A percentile compares a stretch with the other conserved stretches of the same genome.
These are phyloP conservation scores for Bombus sibiricus DNA, from an alignment of 1,140 invertebrate genomes.

Conservation along the genomic window DNA sequence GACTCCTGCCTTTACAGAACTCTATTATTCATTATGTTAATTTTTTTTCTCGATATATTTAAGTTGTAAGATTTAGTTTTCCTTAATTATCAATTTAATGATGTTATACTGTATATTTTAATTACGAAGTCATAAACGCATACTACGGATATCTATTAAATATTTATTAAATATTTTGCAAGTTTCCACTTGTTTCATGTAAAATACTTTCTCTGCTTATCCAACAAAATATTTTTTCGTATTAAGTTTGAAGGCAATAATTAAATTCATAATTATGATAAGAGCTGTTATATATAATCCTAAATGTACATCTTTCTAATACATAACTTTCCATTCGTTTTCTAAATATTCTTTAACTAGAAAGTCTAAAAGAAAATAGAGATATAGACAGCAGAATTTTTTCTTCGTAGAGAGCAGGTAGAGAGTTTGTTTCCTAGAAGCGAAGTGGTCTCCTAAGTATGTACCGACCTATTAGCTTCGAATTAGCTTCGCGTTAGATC, in stretches of 20 bases:
- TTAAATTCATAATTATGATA: neutral
- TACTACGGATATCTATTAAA: neutral
- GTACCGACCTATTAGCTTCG: neutral
- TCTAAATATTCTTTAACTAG: neutral
- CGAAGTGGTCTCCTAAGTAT: slow-evolving; percentile 14
- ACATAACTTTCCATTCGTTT: neutral
- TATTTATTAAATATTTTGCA: neutral
- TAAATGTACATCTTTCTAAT: neutral
- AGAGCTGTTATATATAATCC: neutral
- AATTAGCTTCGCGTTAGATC: slow-evolving; percentile 9
- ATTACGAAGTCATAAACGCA: neutral
- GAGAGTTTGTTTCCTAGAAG: slow-evolving; percentile 26
- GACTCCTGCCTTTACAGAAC: neutral
- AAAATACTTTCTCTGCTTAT: neutral
- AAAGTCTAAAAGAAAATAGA: neutral
- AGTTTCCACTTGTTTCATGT: neutral
- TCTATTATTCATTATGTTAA: neutral
- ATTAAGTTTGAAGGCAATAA: neutral
- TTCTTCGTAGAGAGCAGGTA: slow-evolving; percentile 21
- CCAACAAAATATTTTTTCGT: neutral
- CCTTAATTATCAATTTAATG: neutral
- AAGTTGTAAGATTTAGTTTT: neutral
- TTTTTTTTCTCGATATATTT: neutral
- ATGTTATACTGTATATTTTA: neutral
- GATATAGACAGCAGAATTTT: neutral